A percentile compares a stretch with the other conserved stretches of the same genome.
phyloP scores from a whole-genome alignment of 2,113 vertebrate species.

The Gasterosteus nipponicus region DNA sequence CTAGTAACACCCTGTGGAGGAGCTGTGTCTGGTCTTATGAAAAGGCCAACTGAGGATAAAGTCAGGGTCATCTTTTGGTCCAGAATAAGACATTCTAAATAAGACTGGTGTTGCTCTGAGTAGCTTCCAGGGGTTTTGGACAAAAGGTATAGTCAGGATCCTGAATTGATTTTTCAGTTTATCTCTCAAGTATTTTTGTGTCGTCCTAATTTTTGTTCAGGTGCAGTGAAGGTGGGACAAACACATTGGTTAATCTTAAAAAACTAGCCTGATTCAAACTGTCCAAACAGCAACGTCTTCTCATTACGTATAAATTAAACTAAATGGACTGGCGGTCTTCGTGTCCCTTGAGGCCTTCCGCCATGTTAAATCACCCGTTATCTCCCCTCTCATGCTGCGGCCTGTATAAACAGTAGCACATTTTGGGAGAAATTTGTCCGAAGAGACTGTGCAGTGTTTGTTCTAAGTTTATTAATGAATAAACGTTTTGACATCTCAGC shows the following conservation, averaged over 20 bases:
- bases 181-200: neutral
- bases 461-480: conserved; percentile 51
- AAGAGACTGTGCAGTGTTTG: conserved; percentile 53
- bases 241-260: neutral
- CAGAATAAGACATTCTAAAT: neutral
- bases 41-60: neutral
- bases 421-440: conserved; percentile 33
- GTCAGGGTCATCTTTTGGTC: neutral
- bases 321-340: neutral
- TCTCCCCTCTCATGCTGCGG: conserved; percentile 30
- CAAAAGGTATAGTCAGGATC: neutral
- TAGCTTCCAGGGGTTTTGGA: neutral
- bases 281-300: conserved; percentile 4
- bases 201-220: neutral
- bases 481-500: conserved; percentile 23
- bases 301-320: conserved; percentile 18
- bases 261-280: conserved; percentile 2
- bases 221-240: neutral
- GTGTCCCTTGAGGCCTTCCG: conserved; percentile 3
- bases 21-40: neutral
- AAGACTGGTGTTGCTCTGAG: neutral
- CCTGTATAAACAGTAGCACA: conserved; percentile 47
- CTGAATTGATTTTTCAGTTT: neutral
- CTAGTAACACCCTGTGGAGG: neutral
- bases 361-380: conserved; percentile 28